Evolutionary conservation across 2,113 vertebrate species (phyloP).

Genomic region (Planiliza haematocheilus): DNA sequence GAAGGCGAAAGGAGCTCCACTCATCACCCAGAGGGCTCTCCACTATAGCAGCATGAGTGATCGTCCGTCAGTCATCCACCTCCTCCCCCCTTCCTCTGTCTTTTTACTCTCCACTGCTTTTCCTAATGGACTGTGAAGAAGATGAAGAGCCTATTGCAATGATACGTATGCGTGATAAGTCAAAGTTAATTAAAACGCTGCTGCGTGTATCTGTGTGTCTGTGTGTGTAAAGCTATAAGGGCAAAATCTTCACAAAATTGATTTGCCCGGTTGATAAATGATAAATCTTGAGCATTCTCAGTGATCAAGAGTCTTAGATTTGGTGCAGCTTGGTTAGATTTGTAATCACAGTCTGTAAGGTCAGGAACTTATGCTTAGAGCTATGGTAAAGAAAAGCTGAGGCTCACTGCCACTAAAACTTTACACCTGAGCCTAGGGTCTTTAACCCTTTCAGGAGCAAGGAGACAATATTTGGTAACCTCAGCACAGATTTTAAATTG

Average conservation of each 20-base stretch:
- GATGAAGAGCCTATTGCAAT: background rate
- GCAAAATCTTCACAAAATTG: accelerated
- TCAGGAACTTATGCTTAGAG: background rate
- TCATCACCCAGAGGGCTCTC: constrained; percentile 20
- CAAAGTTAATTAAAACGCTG: constrained; percentile 13
- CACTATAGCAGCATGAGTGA: constrained; percentile 6
- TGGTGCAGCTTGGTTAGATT: background rate
- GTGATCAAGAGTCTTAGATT: background rate
- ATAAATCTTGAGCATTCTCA: background rate
- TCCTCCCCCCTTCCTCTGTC: background rate
- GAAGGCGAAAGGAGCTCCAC: constrained; percentile 15
- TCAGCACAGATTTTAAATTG: too few species aligned
- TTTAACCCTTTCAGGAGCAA: too few species aligned
- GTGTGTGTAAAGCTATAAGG: background rate
- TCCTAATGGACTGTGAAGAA: constrained; percentile 12
- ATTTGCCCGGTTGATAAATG: background rate
- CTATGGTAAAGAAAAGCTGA: too few species aligned
- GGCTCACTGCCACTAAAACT: too few species aligned
- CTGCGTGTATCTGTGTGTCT: background rate
- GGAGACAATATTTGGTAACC: too few species aligned
- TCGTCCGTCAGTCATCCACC: constrained; percentile 1
- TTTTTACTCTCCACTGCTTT: constrained; percentile 9
- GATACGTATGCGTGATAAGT: background rate
- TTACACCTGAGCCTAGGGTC: too few species aligned
- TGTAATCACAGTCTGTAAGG: background rate